Percentiles rank a stretch among this genome's conserved stretches.
phyloP scores from a whole-genome alignment of 1,140 invertebrate species.

The Tribolium madens region DNA sequence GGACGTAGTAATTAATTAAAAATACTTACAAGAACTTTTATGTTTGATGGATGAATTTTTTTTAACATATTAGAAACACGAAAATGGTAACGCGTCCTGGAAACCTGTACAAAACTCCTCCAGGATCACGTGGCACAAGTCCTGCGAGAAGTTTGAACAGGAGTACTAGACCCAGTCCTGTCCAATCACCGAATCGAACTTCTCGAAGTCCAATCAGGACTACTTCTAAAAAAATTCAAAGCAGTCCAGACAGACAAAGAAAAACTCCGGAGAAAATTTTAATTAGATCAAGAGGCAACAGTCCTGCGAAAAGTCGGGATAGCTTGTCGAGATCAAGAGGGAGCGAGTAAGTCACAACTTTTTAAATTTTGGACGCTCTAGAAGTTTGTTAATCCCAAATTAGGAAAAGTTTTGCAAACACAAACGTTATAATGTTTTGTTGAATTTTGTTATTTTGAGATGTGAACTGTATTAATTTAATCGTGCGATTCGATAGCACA shows the following conservation, averaged over 20 bases:
- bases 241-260: constrained; percentile 50
- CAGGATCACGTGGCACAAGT: constrained; percentile 57
- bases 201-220: constrained; percentile 24
- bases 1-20: too few relatives aligned
- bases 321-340: constrained; percentile 61
- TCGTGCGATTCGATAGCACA: background rate
- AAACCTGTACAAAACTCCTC: constrained; percentile 55
- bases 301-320: constrained; percentile 52
- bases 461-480: background rate
- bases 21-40: too few relatives aligned
- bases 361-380: too few relatives aligned
- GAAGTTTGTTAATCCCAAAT: background rate
- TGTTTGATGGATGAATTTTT: too few relatives aligned
- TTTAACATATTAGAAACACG: background rate
- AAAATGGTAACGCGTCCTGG: constrained; percentile 58
- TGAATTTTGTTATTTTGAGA: too few relatives aligned
- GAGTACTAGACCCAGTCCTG: constrained; percentile 31
- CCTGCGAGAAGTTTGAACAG: constrained; percentile 48
- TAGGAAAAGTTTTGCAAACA: too few relatives aligned
- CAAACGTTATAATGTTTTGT: background rate
- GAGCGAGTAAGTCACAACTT: constrained; percentile 66
- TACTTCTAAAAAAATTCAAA: constrained; percentile 19
- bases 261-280: constrained; percentile 31
- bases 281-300: constrained; percentile 59
- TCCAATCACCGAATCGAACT: constrained; percentile 30